A percentile compares a stretch with the other conserved stretches of the same genome.
Conservation (phyloP, 1,140 invertebrate species). For the Trichomalopsis sarcophagae region DNA sequence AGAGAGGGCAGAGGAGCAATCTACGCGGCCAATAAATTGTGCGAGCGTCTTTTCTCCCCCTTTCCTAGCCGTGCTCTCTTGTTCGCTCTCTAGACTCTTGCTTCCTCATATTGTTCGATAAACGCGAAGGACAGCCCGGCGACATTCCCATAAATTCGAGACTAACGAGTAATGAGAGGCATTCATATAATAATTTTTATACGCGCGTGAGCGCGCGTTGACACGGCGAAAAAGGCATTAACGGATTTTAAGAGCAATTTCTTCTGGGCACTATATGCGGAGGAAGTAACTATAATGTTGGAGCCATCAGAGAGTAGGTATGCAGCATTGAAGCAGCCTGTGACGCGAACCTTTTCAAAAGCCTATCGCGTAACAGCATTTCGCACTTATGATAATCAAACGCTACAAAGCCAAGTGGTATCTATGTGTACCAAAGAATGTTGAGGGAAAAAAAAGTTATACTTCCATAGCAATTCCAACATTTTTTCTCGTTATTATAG, state of each 20-base stretch:
- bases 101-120: slow-evolving; percentile 9
- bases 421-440: too few relatives aligned
- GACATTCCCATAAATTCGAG: slow-evolving; percentile 5
- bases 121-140: not conserved
- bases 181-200: not conserved
- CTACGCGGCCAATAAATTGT: slow-evolving; percentile 13
- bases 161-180: not conserved
- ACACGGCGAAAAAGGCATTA: not conserved
- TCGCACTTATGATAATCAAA: too few relatives aligned
- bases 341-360: too few relatives aligned
- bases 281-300: too few relatives aligned
- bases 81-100: not conserved
- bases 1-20: not conserved
- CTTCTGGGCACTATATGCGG: not conserved
- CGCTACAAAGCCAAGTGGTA: too few relatives aligned
- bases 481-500: too few relatives aligned
- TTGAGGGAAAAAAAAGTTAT: too few relatives aligned
- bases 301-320: too few relatives aligned
- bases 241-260: not conserved
- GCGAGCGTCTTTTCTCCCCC: not conserved
- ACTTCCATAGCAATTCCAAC: too few relatives aligned
- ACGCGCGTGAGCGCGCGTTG: too few relatives aligned
- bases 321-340: too few relatives aligned
- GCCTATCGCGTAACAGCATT: too few relatives aligned
- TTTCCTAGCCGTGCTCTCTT: not conserved